Conservation (phyloP, 2,888 invertebrate species). For the Drosophila colorata region DNA sequence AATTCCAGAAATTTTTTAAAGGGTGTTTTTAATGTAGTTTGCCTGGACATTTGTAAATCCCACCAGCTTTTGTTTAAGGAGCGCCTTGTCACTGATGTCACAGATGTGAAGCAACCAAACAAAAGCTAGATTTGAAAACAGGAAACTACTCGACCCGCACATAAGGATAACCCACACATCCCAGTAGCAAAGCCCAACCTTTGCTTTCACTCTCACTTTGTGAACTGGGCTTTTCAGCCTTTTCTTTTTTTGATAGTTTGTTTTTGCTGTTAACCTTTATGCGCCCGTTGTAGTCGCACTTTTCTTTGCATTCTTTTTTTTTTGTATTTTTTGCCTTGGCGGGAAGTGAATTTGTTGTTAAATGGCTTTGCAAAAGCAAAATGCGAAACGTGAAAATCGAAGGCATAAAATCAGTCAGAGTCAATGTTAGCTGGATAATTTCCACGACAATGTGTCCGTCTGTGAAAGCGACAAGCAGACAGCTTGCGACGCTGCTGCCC, state of each 20-base stretch:
- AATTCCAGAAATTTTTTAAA: no score
- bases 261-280: constrained; percentile 68
- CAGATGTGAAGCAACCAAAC: constrained; percentile 13
- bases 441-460: constrained; percentile 29
- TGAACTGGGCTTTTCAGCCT: constrained; percentile 20
- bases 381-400: constrained; percentile 17
- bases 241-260: constrained; percentile 44
- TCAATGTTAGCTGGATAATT: constrained; percentile 47
- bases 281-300: constrained; percentile 12
- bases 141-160: constrained; percentile 30
- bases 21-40: no score
- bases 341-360: constrained; percentile 68
- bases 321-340: constrained; percentile 53
- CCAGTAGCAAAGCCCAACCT: constrained; percentile 5
- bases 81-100: constrained; percentile 20
- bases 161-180: background rate
- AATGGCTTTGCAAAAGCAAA: constrained; percentile 56
- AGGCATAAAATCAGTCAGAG: constrained; percentile 34
- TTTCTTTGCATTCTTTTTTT: background rate
- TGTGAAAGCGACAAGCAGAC: constrained; percentile 38
- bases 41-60: constrained; percentile 19
- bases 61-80: constrained; percentile 11
- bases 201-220: constrained; percentile 55
- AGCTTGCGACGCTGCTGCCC: constrained; percentile 55
- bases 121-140: constrained; percentile 31